These are phyloP conservation scores for Kryptolebias marmoratus DNA, from an alignment of 2,113 vertebrate genomes.

Conservation along the genomic window DNA sequence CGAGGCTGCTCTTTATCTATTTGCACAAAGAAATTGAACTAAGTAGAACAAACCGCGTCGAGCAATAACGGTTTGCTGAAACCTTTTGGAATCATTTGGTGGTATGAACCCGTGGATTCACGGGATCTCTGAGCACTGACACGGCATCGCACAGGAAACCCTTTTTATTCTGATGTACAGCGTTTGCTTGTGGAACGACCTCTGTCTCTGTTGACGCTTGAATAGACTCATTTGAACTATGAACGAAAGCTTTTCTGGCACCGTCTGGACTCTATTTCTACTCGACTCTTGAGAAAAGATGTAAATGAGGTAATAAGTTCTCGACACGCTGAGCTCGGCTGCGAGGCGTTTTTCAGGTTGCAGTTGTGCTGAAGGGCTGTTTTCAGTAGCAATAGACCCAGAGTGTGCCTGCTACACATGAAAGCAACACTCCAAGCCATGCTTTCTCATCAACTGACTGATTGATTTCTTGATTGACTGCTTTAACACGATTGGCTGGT, in stretches of 20 bases:
- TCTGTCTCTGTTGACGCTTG: conserved; percentile 54
- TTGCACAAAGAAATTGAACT: conserved; percentile 75
- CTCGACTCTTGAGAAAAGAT: conserved; percentile 54
- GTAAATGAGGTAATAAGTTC: conserved; percentile 52
- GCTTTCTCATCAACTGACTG: conserved; percentile 28
- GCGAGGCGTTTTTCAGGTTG: conserved; percentile 71
- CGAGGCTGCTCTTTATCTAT: conserved; percentile 60
- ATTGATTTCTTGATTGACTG: conserved; percentile 25
- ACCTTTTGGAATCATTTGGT: conserved; percentile 40
- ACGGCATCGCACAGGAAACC: neutral
- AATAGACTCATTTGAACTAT: conserved; percentile 49
- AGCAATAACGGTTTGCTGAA: conserved; percentile 80
- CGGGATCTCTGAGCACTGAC: conserved; percentile 10
- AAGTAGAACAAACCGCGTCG: conserved; percentile 47
- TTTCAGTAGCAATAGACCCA: conserved; percentile 86
- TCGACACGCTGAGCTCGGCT: conserved; percentile 42
- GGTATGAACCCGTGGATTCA: conserved; percentile 14
- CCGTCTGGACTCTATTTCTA: conserved; percentile 70
- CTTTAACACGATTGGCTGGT: conserved; percentile 8
- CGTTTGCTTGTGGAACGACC: conserved; percentile 43
- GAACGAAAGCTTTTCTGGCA: conserved; percentile 35
- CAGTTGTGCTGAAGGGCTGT: conserved; percentile 83
- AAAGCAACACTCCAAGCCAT: conserved; percentile 60
- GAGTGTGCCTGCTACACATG: conserved; percentile 80
- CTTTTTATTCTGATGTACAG: conserved; percentile 59